Evolutionary conservation across 2,113 vertebrate genomes (phyloP).

Genomic region (Hydropotes inermis): DNA sequence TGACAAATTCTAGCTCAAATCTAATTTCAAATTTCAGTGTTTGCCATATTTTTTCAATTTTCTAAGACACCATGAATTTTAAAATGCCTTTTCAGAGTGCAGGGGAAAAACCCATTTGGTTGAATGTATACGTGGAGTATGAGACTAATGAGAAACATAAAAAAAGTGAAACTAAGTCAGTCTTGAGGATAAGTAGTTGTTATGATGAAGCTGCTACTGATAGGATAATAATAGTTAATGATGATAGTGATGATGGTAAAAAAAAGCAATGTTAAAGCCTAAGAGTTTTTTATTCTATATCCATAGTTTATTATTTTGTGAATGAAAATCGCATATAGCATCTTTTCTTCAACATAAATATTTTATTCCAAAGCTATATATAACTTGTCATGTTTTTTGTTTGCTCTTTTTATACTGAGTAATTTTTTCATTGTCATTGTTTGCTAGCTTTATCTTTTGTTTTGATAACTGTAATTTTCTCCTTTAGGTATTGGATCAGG

Average conservation of each 20-base stretch:
- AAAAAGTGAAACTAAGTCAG: background rate
- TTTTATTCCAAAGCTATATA: constrained; percentile 22
- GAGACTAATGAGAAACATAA: background rate
- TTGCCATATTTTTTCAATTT: background rate
- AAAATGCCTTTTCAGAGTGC: background rate
- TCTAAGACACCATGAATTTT: background rate
- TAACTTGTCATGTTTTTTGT: background rate
- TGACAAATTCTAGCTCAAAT: background rate
- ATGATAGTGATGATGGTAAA: background rate
- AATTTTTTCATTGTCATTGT: background rate
- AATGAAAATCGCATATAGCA: background rate
- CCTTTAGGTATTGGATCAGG: constrained; percentile 88
- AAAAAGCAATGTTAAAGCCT: background rate
- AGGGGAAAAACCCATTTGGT: background rate
- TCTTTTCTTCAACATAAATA: background rate
- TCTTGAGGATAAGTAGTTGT: background rate
- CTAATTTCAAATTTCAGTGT: background rate
- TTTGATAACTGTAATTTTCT: constrained; percentile 1
- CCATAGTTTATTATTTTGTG: background rate
- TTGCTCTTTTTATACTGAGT: background rate
- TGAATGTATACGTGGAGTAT: background rate
- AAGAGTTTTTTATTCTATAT: background rate
- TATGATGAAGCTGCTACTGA: background rate
- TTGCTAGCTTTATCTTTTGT: background rate
- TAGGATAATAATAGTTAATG: background rate